These are phyloP conservation scores for Euleptes europaea DNA, from an alignment of 2,113 vertebrate genomes.

Conservation along the genomic window DNA sequence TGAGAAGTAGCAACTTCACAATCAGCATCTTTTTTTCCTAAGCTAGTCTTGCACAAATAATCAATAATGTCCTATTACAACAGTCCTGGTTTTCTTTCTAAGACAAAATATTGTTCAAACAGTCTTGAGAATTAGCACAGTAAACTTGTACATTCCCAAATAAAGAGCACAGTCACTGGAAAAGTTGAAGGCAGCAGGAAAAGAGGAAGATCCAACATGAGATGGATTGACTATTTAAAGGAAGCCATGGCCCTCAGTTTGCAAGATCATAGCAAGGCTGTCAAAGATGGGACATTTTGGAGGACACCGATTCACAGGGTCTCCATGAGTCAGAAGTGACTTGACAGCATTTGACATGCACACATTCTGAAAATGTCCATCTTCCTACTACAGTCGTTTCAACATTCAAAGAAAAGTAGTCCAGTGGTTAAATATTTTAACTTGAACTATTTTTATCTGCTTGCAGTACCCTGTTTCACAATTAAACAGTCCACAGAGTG, in stretches of 20 bases:
- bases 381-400: neutral
- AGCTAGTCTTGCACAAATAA: neutral
- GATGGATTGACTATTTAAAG: too few relatives aligned
- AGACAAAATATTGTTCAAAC: neutral
- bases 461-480: neutral
- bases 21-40: neutral
- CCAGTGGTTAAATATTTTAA: neutral
- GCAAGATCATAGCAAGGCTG: too few relatives aligned
- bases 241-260: too few relatives aligned
- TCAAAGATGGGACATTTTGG: too few relatives aligned
- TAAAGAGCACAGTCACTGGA: too few relatives aligned
- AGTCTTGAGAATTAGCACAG: conserved; percentile 8
- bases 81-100: neutral
- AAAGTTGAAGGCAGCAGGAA: too few relatives aligned
- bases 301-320: too few relatives aligned
- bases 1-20: neutral
- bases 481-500: neutral
- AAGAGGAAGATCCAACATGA: too few relatives aligned
- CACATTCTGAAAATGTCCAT: neutral
- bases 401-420: neutral
- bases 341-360: too few relatives aligned
- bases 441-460: neutral
- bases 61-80: neutral
- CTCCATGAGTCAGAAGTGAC: too few relatives aligned
- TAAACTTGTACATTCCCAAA: neutral